These are phyloP conservation scores for Brachionus rubens DNA, from an alignment of 1,140 invertebrate genomes.

Conservation along the genomic window DNA sequence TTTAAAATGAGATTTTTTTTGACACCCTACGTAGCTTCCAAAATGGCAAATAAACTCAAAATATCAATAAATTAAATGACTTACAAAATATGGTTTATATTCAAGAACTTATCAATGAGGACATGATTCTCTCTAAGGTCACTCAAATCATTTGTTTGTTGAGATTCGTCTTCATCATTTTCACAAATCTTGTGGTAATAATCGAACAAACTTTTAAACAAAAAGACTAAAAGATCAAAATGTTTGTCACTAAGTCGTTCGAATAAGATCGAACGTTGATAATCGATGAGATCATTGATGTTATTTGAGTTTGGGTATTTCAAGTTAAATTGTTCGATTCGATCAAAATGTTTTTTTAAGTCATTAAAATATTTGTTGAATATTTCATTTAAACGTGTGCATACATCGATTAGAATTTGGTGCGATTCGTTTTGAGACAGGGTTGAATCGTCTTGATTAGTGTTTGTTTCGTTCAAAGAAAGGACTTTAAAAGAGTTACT, in stretches of 20 bases:
- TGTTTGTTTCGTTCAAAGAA: neutral
- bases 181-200: conserved; percentile 26
- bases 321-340: neutral
- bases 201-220: conserved; percentile 37
- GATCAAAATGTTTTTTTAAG: neutral
- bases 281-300: neutral
- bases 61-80: no score
- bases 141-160: neutral
- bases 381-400: neutral
- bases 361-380: conserved; percentile 13
- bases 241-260: neutral
- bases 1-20: neutral
- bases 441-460: neutral
- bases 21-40: no score
- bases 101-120: neutral
- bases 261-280: conserved; percentile 27
- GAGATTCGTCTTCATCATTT: neutral
- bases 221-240: neutral
- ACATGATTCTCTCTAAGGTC: neutral
- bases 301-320: neutral
- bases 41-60: no score
- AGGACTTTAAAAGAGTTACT: conserved; percentile 14
- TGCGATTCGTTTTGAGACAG: neutral
- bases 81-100: conserved; percentile 36
- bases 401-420: conserved; percentile 10